A percentile compares a stretch with the other conserved stretches of the same genome.
Conservation (phyloP, 2,113 vertebrate genomes). For the Lynx canadensis region DNA sequence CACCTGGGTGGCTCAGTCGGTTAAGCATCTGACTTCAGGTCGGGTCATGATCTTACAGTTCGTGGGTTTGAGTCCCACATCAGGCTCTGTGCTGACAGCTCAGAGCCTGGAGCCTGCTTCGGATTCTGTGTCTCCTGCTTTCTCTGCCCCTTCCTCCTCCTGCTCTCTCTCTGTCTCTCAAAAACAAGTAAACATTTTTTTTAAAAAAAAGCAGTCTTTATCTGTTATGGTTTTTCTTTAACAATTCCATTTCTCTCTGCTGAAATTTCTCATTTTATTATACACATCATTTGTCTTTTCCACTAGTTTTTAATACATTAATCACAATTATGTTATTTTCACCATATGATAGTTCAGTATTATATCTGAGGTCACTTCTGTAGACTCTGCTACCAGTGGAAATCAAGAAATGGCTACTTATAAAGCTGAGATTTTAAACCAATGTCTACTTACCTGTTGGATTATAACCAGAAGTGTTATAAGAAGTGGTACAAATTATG, state of each 20-base stretch:
- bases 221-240: not conserved
- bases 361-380: not conserved
- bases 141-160: too few species aligned
- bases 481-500: not conserved
- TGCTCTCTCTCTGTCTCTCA: too few species aligned
- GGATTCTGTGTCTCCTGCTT: too few species aligned
- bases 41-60: too few species aligned
- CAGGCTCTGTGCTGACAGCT: too few species aligned
- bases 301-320: not conserved
- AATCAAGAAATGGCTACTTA: not conserved
- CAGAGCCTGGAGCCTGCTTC: too few species aligned
- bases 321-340: not conserved
- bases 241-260: not conserved
- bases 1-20: fast-evolving
- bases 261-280: not conserved
- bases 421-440: not conserved
- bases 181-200: too few species aligned
- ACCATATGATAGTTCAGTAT: not conserved
- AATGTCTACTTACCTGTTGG: not conserved
- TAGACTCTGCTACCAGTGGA: not conserved
- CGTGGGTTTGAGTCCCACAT: too few species aligned
- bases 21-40: too few species aligned
- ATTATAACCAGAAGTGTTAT: not conserved
- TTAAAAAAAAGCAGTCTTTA: not conserved
- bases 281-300: not conserved